Evolutionary conservation across 53 echinoderm and acorn worm genomes (phyloP).

Genomic region (Zoroaster sp.): DNA sequence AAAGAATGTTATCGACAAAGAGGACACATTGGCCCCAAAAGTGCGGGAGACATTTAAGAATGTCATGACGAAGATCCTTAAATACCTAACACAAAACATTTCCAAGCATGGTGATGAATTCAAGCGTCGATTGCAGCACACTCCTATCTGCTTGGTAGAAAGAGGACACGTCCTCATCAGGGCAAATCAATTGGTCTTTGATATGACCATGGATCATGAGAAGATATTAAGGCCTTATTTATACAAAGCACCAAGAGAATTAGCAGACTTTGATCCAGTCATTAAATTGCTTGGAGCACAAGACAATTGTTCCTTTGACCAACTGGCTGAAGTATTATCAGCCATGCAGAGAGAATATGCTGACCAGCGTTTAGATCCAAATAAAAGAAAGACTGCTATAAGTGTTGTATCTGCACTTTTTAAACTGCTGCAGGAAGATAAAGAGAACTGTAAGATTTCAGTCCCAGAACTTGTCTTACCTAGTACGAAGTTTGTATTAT

Average conservation of each 20-base stretch:
- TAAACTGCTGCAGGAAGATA: not conserved
- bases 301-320: slow-evolving; percentile 26
- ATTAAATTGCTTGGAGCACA: slow-evolving; percentile 33
- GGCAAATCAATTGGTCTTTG: slow-evolving; percentile 35
- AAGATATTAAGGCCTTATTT: slow-evolving; percentile 35
- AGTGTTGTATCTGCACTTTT: not conserved
- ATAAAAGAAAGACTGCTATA: not conserved
- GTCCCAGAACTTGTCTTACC: slow-evolving; percentile 19
- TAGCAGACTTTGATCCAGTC: not conserved
- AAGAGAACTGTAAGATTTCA: slow-evolving; percentile 10
- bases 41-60: not conserved
- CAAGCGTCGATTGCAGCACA: not conserved
- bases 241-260: slow-evolving; percentile 38
- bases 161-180: slow-evolving; percentile 17
- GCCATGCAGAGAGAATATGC: not conserved
- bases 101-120: not conserved
- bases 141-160: slow-evolving; percentile 34
- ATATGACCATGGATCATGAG: not conserved
- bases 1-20: not conserved
- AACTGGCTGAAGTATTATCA: slow-evolving; percentile 25
- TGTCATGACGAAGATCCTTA: not conserved
- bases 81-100: not conserved
- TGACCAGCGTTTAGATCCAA: slow-evolving; percentile 9
- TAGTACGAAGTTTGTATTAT: not conserved
- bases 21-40: not conserved